Conservation (phyloP, 1,140 invertebrate species). For the Penaeus chinensis region DNA sequence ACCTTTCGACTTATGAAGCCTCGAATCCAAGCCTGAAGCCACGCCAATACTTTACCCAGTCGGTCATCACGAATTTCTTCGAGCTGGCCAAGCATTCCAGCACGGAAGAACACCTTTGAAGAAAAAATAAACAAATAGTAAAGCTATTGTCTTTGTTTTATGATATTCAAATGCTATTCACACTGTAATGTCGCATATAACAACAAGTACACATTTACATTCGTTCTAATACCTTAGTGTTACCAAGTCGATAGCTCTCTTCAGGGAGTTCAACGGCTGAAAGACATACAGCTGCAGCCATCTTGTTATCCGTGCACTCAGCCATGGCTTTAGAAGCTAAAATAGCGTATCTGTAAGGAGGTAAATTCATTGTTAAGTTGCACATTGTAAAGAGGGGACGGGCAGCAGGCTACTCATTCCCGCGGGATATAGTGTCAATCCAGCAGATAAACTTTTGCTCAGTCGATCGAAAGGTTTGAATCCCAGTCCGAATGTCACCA, state of each 20-base stretch:
- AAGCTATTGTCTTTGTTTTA: no score
- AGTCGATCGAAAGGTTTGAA: no score
- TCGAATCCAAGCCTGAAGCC: conserved; percentile 96
- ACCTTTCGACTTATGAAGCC: conserved; percentile 85
- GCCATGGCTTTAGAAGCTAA: conserved; percentile 73
- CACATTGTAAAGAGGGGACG: background rate
- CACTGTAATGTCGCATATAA: no score
- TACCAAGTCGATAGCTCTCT: conserved; percentile 75
- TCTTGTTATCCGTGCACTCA: conserved; percentile 72
- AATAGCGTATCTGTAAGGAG: conserved; percentile 71
- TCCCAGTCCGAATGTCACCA: no score
- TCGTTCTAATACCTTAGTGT: conserved; percentile 72
- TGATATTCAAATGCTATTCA: no score
- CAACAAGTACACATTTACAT: no score
- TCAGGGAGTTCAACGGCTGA: conserved; percentile 71
- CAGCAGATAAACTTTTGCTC: no score
- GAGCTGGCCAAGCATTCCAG: conserved; percentile 99
- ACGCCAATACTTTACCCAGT: conserved; percentile 95
- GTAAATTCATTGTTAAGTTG: background rate
- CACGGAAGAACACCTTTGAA: conserved; percentile 97
- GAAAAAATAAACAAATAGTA: no score
- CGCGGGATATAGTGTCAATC: no score
- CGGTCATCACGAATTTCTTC: conserved; percentile 75
- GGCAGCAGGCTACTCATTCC: background rate
- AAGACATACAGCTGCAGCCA: conserved; percentile 73